Base-by-base conservation (phyloP, 2,888 invertebrate genomes). In the Dolomedes plantarius region DNA sequence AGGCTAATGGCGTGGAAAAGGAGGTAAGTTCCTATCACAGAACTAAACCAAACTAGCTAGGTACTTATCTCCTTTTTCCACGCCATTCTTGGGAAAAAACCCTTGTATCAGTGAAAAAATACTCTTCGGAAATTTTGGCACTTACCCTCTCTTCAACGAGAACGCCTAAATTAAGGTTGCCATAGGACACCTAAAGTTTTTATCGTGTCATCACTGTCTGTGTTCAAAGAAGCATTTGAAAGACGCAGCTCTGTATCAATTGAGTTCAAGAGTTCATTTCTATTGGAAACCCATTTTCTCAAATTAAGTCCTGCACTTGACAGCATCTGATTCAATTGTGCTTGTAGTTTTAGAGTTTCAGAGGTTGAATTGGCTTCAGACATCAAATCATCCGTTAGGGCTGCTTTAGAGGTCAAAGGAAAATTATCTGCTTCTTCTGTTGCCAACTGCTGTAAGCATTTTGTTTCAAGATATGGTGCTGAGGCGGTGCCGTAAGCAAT, bases 401-500 rank as follows among this genome's bases (percentile, higher is more conserved):
- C 78, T n/a, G 83, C 76, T 39, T 87, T 23, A 2, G 88, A 62
- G 7, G 88, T 89, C 19, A 62, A 6, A 5, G 89, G 87, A 56
- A 75, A 75, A 19, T 72, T n/a, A n/a, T 77, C 7, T 29, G n/a
- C 88, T n/a, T 90, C 89, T 0, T 85, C 82, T 90, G n/a, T n/a
- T n/a, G n/a, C n/a, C n/a, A n/a, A 89, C 27, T 62, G 19, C 39
- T 88, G 71, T 9, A 90, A 71, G 27, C 88, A 88, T 72, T 90
- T 69, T 0, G 88, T 89, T 0, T 90, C 90, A 23, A 90, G 23
- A 6, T 62, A 62, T 7, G 90, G 89, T 5, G 90, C 89, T 5
- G 89, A 79, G 9, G 90, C 88, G 0, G 89, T 90, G 0, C 90
- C 65, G 65, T 91, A 91, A 1, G 90, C 91, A 6, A 91, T 89